Evolutionary conservation across 2,113 vertebrate genomes (phyloP), one percentile per base, ranked within the genome.

Genomic region (Callithrix jacchus): DNA sequence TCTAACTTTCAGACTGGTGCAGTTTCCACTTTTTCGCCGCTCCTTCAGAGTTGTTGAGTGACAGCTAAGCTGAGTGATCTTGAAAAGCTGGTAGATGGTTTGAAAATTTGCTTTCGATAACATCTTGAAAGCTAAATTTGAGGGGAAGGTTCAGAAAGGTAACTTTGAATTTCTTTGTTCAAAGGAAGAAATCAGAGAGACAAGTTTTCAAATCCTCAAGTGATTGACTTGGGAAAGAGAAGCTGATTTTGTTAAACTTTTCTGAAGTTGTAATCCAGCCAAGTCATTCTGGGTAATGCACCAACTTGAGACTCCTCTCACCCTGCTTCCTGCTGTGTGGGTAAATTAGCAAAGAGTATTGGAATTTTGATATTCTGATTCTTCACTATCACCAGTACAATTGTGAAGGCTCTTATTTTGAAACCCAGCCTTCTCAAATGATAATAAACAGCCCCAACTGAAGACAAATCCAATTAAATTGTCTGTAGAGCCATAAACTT

Each of bases 131-230:
- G 70, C 89, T 90, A 66, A 81, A 73, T 96, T 89, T 87, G 92
- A 84, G 56, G 45, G 64, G 85, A 96, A 90, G 93, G 54, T 93
- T 96, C 89, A 71, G 49, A 90, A 94, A 96, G 92, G 83, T 93
- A 97, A 96, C 87, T 93, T 81, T 70, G 89, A 92, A 89, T 96
- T 89, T 93, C 91, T 94, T 95, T 97, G 79, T 93, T 95, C 95
- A 89, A 89, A 96, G 49, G 91, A 77, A 93, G 74, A 70, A 91
- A 95, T 52, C 30, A 91, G 35, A 91, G 83, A 96, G 47, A 92
- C 7, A 83, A 12, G 14, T 83, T 91, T 94, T 97, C 56, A 68
- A 66, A 93, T 79, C 71, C 90, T 97, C 84, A 30, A 58, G 84
- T 93, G 93, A 95, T 47, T 96, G 96, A 84, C 76, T 95, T 91